Conservation (phyloP, 2,113 vertebrate genomes). For the Halichoerus grypus region DNA sequence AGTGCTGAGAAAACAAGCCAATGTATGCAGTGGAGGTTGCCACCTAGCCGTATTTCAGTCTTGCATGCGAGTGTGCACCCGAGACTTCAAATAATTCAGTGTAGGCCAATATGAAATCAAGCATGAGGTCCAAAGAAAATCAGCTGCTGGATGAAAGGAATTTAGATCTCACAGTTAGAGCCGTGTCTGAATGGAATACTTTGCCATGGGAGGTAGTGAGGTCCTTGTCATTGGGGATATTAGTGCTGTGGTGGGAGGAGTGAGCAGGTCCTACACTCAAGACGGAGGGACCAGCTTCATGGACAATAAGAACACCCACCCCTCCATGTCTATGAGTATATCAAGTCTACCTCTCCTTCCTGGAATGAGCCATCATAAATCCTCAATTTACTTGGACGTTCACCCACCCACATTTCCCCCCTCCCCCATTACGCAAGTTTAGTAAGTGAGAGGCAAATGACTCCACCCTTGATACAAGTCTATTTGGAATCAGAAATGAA, state of each 20-base stretch:
- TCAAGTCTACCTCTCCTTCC: background rate
- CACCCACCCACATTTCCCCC: background rate
- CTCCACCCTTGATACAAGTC: background rate
- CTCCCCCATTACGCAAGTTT: background rate
- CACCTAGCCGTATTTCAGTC: background rate
- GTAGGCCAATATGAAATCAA: constrained; percentile 7
- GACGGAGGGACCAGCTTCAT: background rate
- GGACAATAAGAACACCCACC: background rate
- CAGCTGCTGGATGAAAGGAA: background rate
- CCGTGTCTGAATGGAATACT: background rate
- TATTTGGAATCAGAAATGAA: background rate
- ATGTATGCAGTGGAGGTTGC: background rate
- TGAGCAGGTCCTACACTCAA: background rate
- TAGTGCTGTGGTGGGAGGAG: background rate
- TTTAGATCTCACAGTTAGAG: background rate
- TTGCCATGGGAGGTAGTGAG: background rate
- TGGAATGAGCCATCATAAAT: background rate
- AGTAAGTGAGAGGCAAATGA: background rate
- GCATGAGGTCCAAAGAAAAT: background rate
- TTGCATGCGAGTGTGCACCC: background rate
- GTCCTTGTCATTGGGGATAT: background rate
- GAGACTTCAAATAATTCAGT: constrained; percentile 50
- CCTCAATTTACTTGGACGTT: background rate
- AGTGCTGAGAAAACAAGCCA: constrained; percentile 69
- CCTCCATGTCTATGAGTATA: background rate